Base-by-base conservation (phyloP, 1,140 invertebrate genomes). In the Zaprionus gabonicus region DNA sequence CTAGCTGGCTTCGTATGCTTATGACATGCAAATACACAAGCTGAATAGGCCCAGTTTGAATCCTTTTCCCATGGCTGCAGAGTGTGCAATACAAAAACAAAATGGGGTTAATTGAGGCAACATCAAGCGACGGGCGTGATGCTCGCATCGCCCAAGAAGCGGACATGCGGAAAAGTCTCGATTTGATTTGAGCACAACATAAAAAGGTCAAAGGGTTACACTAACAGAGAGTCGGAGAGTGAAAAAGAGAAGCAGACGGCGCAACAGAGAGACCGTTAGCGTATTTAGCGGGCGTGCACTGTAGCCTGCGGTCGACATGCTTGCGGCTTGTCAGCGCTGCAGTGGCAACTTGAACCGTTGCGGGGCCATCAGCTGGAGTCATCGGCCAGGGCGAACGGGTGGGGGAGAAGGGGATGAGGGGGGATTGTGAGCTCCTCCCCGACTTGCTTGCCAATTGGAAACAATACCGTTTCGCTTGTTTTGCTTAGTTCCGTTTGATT, bases 381-480 rank as follows among this genome's bases (percentile, higher is more conserved):
- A 83, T 71, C 70, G 56, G 67, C 51, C 23, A 56, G 51, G 55
- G 57, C 46, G 7, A 44, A 34, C 31, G 72, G 20, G 44, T 17
- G 44, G n/a, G 27, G 1, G 28, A n/a, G 41, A 46, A 20, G 69
- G 20, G 28, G 28, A 51, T 51, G 15, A n/a, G 13, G 4, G 36
- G 10, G 3, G 10, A 13, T 20, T 55, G 51, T 69, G 76, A 72
- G 65, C 84, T 90, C 84, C 84, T 90, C 84, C 84, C 85, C 63
- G 62, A 66, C 66, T 23, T 78, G 60, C 80, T 77, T 75, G 85
- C 78, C 84, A 87, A 87, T 87, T 87, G 85, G 74, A 88, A 88
- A 90, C 85, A 88, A 88, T 88, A 88, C 85, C 81, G 85, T 88
- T 88, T 88, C 79, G 69, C 81, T 88, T 90, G 85, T 88, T 90